phyloP scores from a whole-genome alignment of 2,797 vertebrate genomes.

The Leuciscus waleckii region DNA sequence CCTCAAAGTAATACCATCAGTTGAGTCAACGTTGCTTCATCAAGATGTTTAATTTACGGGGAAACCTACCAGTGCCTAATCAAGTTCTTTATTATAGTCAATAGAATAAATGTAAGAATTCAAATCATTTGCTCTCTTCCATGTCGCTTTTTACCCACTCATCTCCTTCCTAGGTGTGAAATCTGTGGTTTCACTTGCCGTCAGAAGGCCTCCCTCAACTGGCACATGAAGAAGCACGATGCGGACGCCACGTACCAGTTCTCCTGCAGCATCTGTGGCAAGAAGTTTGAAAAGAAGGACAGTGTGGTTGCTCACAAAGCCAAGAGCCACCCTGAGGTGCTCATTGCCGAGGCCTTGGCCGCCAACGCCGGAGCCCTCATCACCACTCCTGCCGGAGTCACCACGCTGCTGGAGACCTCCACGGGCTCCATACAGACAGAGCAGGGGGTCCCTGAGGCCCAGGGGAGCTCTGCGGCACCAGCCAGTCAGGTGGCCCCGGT shows the following conservation, averaged over 20 bases:
- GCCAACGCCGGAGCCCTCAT: constrained; percentile 93
- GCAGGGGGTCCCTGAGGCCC: constrained; percentile 64
- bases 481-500: constrained; percentile 64
- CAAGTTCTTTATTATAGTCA: background rate
- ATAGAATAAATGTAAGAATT: background rate
- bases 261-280: constrained; percentile 97
- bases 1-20: background rate
- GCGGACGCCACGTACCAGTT: constrained; percentile 96
- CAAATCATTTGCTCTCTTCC: background rate
- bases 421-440: constrained; percentile 64
- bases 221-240: constrained; percentile 99
- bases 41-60: background rate
- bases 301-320: constrained; percentile 91
- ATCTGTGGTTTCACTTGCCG: constrained; percentile 98
- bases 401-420: constrained; percentile 78
- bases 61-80: background rate
- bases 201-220: constrained; percentile 97
- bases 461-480: constrained; percentile 67
- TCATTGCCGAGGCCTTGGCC: constrained; percentile 95
- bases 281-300: constrained; percentile 99
- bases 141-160: background rate
- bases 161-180: constrained; percentile 84
- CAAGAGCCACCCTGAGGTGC: constrained; percentile 89
- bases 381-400: constrained; percentile 86
- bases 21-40: background rate